These are phyloP conservation scores for Ferrisia virgata DNA, from an alignment of 2,888 invertebrate species.

Conservation along the genomic window DNA sequence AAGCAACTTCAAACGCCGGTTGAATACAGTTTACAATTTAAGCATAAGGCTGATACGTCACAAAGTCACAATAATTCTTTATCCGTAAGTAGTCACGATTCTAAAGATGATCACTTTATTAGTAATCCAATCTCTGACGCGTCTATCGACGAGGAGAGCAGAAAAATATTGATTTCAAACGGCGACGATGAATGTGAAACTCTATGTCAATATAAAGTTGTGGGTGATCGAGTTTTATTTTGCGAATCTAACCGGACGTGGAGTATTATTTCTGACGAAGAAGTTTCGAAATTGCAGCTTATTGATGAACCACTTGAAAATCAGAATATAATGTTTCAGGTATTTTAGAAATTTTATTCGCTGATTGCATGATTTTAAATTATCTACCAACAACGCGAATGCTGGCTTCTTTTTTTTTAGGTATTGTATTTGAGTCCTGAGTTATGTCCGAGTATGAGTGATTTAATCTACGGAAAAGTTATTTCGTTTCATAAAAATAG, in stretches of 20 bases:
- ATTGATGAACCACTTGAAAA: not conserved
- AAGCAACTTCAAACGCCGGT: not conserved
- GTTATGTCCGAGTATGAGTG: not conserved
- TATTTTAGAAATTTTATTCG: not conserved
- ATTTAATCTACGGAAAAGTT: not conserved
- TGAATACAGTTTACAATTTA: not conserved
- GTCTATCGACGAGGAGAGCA: too few relatives aligned
- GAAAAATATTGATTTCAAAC: not conserved
- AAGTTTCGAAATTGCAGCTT: not conserved
- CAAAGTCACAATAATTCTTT: not conserved
- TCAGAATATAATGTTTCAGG: not conserved
- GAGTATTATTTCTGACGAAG: not conserved
- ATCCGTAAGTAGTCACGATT: not conserved
- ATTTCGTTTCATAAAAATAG: not conserved
- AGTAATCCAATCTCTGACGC: not conserved
- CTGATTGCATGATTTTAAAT: not conserved
- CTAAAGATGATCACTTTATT: not conserved
- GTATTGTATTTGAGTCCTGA: not conserved
- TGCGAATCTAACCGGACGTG: not conserved
- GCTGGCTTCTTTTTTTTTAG: not conserved
- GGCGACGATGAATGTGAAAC: not conserved
- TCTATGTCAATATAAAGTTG: not conserved
- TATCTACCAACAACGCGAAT: not conserved
- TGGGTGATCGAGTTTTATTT: not conserved
- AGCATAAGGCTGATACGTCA: not conserved